Evolutionary conservation across 2,888 invertebrate genomes (phyloP).

Genomic region (Napeogenes inachia): DNA sequence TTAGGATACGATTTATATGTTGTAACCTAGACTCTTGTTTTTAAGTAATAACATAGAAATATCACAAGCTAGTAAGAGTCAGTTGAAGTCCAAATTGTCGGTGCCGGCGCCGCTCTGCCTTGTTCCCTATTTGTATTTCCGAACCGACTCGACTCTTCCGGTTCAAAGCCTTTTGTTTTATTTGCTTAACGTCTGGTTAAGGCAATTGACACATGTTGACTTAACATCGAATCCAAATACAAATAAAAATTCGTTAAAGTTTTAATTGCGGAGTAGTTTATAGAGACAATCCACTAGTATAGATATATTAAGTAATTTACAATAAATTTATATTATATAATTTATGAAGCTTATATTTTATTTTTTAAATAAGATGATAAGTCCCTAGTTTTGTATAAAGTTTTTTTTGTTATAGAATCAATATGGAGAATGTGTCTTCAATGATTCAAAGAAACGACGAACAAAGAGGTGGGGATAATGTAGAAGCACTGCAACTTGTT

Average conservation of each 20-base stretch:
- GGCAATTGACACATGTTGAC: constrained; percentile 27
- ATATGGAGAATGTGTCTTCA: constrained; percentile 52
- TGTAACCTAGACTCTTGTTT: constrained; percentile 4
- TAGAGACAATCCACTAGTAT: no score
- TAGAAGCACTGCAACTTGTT: constrained; percentile 64
- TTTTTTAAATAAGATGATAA: no score
- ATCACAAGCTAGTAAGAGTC: background rate
- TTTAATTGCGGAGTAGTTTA: background rate
- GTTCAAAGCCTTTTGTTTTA: constrained; percentile 41
- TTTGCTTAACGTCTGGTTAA: constrained; percentile 35
- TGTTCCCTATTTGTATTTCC: constrained; percentile 52
- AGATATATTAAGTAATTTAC: no score
- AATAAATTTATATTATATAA: no score
- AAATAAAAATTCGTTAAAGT: constrained; percentile 8
- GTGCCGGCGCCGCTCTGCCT: constrained; percentile 38
- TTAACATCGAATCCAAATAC: constrained; percentile 12
- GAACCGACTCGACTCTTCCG: constrained; percentile 50
- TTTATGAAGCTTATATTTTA: no score
- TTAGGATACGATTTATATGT: constrained; percentile 8
- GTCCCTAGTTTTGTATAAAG: no score
- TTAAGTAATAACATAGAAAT: background rate
- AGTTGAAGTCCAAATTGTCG: constrained; percentile 20
- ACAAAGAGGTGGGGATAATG: constrained; percentile 40
- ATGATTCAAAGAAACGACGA: constrained; percentile 41
- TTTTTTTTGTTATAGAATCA: constrained; percentile 22